Evolutionary conservation across 2,888 invertebrate species (phyloP).

Genomic region (Bombylius major): DNA sequence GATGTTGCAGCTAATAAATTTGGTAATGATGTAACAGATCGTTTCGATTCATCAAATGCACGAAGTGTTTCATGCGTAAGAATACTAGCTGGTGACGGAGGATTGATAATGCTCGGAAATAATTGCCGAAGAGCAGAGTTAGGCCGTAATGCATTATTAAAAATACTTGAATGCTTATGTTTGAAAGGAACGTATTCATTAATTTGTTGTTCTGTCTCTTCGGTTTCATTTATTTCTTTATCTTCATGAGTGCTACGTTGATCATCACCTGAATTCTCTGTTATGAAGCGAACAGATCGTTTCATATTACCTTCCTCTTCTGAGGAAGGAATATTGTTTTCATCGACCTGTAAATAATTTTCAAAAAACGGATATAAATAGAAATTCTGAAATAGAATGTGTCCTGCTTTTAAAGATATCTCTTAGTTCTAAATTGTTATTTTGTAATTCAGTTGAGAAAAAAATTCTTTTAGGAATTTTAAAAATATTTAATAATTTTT

Average conservation of each 20-base stretch:
- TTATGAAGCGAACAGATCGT: constrained; percentile 55
- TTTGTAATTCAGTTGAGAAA: no score
- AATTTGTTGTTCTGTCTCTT: constrained; percentile 31
- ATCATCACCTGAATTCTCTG: constrained; percentile 26
- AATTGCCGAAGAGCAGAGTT: constrained; percentile 77
- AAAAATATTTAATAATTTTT: no score
- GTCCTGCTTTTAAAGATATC: no score
- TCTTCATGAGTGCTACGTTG: constrained; percentile 20
- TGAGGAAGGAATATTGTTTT: constrained; percentile 32
- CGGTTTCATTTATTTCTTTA: constrained; percentile 25
- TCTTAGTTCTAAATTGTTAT: no score
- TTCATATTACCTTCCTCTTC: constrained; percentile 42
- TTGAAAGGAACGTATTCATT: constrained; percentile 35
- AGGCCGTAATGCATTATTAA: constrained; percentile 38
- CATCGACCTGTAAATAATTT: constrained; percentile 11
- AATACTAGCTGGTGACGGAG: constrained; percentile 44
- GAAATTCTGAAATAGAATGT: no score
- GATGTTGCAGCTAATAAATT: constrained; percentile 27
- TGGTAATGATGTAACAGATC: constrained; percentile 38
- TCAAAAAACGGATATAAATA: not conserved
- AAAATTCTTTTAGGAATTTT: no score
- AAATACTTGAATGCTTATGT: constrained; percentile 33
- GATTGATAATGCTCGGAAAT: constrained; percentile 61
- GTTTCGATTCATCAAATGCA: constrained; percentile 52
- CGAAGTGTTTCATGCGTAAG: constrained; percentile 64